Evolutionary conservation across 2,888 invertebrate species (phyloP).

Genomic region (Trissoscelio sp.): DNA sequence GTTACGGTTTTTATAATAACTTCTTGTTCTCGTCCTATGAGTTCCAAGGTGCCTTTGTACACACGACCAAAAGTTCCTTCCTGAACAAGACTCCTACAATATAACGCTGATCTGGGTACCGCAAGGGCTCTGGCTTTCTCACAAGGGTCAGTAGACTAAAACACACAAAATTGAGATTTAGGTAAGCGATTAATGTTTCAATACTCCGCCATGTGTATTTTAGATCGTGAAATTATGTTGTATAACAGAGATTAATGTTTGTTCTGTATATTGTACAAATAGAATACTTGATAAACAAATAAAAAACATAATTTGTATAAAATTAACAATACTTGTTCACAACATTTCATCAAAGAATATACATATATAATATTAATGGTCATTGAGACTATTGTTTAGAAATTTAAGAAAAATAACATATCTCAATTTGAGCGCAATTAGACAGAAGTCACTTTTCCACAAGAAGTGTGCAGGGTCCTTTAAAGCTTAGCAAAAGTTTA

Average conservation of each 20-base stretch:
- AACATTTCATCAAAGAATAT: no score
- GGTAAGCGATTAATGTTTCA: slow-evolving; percentile 47
- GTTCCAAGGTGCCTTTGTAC: slow-evolving; percentile 89
- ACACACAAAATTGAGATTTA: slow-evolving; percentile 61
- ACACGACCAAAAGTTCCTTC: slow-evolving; percentile 96
- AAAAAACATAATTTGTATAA: no score
- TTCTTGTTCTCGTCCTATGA: slow-evolving; percentile 87
- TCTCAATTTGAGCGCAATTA: no score
- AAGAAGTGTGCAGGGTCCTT: no score
- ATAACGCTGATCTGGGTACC: slow-evolving; percentile 86
- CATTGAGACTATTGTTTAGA: no score
- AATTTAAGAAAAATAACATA: no score
- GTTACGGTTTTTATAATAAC: slow-evolving; percentile 94
- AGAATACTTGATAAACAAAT: no score
- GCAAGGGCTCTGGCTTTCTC: slow-evolving; percentile 87
- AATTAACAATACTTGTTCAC: no score
- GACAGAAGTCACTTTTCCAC: no score
- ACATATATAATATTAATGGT: no score
- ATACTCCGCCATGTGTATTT: slow-evolving; percentile 16
- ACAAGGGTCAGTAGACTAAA: slow-evolving; percentile 84
- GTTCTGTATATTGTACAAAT: neutral
- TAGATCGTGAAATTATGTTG: slow-evolving; percentile 22
- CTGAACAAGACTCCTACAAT: slow-evolving; percentile 86
- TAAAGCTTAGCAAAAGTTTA: no score
- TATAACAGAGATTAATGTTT: slow-evolving; percentile 11